Conservation (phyloP, 1,140 invertebrate genomes). For the Zaprionus africanus region DNA sequence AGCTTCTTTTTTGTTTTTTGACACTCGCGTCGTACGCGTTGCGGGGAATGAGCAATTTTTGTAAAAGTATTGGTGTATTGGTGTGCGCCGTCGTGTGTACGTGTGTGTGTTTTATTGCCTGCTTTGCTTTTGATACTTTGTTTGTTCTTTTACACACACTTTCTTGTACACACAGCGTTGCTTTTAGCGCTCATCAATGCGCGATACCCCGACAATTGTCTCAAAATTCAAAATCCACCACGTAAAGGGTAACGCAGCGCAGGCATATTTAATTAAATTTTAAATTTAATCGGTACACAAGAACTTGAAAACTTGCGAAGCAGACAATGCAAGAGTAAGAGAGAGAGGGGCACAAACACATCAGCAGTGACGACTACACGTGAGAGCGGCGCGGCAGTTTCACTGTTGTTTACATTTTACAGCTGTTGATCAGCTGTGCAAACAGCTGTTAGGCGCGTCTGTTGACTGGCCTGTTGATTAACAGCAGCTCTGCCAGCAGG, state of each 20-base stretch:
- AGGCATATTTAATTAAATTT: constrained; percentile 12
- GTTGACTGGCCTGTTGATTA: constrained; percentile 28
- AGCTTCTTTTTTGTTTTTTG: not conserved
- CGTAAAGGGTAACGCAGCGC: not conserved
- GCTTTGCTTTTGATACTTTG: constrained; percentile 73
- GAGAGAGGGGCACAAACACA: constrained; percentile 16
- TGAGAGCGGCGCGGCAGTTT: constrained; percentile 32
- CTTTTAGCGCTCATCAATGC: constrained; percentile 60
- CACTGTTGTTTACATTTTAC: constrained; percentile 52
- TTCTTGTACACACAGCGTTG: constrained; percentile 69
- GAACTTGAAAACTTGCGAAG: constrained; percentile 12
- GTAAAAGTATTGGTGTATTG: constrained; percentile 43
- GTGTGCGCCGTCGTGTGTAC: constrained; percentile 28
- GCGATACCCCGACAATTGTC: constrained; percentile 16
- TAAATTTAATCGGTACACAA: constrained; percentile 31
- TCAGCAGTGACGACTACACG: constrained; percentile 20
- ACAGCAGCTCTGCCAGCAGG: not conserved
- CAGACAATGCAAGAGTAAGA: not conserved
- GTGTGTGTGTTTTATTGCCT: constrained; percentile 63
- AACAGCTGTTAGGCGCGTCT: constrained; percentile 41
- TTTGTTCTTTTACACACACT: constrained; percentile 78
- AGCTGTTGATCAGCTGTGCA: constrained; percentile 42
- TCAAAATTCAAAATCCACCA: constrained; percentile 26
- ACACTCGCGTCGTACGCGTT: constrained; percentile 30
- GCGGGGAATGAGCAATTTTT: constrained; percentile 56